These are phyloP conservation scores for Heliconius erato DNA, from an alignment of 2,888 invertebrate genomes.

Conservation along the genomic window DNA sequence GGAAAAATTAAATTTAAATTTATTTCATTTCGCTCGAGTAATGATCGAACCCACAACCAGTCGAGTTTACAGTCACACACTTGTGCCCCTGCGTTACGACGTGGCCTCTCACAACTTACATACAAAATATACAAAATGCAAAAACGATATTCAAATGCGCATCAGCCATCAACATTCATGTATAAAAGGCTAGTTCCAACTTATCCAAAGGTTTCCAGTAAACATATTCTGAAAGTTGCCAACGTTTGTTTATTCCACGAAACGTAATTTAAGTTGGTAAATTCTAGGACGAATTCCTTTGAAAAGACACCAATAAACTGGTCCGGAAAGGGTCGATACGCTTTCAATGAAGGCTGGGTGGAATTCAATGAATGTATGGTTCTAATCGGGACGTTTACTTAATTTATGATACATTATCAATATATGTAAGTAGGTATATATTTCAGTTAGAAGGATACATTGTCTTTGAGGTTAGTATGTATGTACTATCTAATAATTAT, in stretches of 20 bases:
- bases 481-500: neutral
- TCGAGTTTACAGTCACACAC: too few species aligned
- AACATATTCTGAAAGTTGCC: conserved; percentile 13
- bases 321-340: conserved; percentile 2
- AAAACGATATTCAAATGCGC: conserved; percentile 1
- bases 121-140: neutral
- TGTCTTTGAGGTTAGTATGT: neutral
- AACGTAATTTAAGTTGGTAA: conserved; percentile 20
- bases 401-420: neutral
- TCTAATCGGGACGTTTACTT: conserved; percentile 4
- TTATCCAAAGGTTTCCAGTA: conserved; percentile 25
- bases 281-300: conserved; percentile 20
- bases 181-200: neutral
- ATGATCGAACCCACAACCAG: too few species aligned
- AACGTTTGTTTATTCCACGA: conserved; percentile 10
- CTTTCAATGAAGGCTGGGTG: conserved; percentile 7
- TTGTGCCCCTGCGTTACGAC: too few species aligned
- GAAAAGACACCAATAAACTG: conserved; percentile 19
- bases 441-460: neutral
- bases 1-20: too few species aligned
- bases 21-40: too few species aligned
- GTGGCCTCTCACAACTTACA: too few species aligned
- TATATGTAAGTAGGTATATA: neutral
- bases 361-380: conserved; percentile 17
- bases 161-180: conserved; percentile 10